Evolutionary conservation across 2,888 invertebrate genomes (phyloP).

Genomic region (Rhagophthalmus giganteus): DNA sequence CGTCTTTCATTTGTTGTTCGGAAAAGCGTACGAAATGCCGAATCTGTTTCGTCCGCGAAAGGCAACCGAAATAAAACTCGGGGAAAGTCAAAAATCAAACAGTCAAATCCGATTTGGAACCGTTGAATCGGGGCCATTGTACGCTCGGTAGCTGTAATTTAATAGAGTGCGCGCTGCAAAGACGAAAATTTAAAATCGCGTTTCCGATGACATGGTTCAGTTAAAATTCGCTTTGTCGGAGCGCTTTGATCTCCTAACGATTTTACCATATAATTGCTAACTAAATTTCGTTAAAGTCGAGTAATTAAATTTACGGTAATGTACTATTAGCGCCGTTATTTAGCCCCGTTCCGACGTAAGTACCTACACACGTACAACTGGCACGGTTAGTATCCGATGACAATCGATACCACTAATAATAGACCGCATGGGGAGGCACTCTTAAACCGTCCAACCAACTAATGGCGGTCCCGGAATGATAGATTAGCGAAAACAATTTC

Average conservation of each 20-base stretch:
- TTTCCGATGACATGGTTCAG: slow-evolving; percentile 45
- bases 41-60: slow-evolving; percentile 1
- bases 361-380: not conserved
- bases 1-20: not conserved
- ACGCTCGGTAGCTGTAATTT: slow-evolving; percentile 41
- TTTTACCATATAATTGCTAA: slow-evolving; percentile 35
- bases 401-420: slow-evolving; percentile 25
- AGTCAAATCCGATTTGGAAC: slow-evolving; percentile 42
- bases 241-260: slow-evolving; percentile 39
- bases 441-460: slow-evolving; percentile 6
- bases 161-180: slow-evolving; percentile 38
- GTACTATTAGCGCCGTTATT: not conserved
- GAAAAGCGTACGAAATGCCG: not conserved
- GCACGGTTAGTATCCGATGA: slow-evolving; percentile 11
- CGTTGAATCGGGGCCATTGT: slow-evolving; percentile 35
- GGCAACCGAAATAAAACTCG: slow-evolving; percentile 14
- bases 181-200: slow-evolving; percentile 40
- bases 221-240: slow-evolving; percentile 41
- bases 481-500: slow-evolving; percentile 30
- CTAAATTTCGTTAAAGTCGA: slow-evolving; percentile 15
- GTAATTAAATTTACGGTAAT: slow-evolving; percentile 2
- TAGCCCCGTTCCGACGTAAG: too few relatives aligned
- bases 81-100: slow-evolving; percentile 45
- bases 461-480: slow-evolving; percentile 17
- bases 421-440: slow-evolving; percentile 17